These are phyloP conservation scores for Chironomus striatipennis DNA, from an alignment of 1,140 invertebrate genomes.

Conservation along the genomic window DNA sequence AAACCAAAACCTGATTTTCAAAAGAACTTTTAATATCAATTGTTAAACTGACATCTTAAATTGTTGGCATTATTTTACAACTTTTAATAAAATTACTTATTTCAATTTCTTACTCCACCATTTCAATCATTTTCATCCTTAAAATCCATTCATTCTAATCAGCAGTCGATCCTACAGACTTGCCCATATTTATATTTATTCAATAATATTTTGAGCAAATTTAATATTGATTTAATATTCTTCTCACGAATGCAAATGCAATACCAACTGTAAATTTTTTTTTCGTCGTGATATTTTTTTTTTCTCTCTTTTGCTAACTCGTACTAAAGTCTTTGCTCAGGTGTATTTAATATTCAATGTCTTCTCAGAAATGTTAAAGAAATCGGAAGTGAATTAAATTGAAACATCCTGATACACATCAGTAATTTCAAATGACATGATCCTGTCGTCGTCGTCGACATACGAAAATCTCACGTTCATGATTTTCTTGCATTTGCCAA, in stretches of 20 bases:
- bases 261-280: background rate
- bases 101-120: no score
- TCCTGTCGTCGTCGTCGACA: background rate
- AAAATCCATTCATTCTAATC: no score
- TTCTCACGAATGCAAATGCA: background rate
- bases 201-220: background rate
- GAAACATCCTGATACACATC: constrained; percentile 6
- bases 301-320: no score
- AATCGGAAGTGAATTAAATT: constrained; percentile 11
- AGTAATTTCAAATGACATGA: background rate
- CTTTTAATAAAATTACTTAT: no score
- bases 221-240: background rate
- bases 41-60: no score
- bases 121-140: no score
- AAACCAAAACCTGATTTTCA: no score
- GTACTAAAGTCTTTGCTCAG: background rate
- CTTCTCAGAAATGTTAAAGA: background rate
- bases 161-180: no score
- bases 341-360: background rate
- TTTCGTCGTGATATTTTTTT: background rate
- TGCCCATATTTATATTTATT: background rate
- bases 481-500: background rate
- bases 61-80: no score
- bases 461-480: background rate
- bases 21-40: no score